Evolutionary conservation across 1,140 invertebrate genomes (phyloP), one percentile per base, ranked within the genome.

Genomic region (Oscheius sp.): DNA sequence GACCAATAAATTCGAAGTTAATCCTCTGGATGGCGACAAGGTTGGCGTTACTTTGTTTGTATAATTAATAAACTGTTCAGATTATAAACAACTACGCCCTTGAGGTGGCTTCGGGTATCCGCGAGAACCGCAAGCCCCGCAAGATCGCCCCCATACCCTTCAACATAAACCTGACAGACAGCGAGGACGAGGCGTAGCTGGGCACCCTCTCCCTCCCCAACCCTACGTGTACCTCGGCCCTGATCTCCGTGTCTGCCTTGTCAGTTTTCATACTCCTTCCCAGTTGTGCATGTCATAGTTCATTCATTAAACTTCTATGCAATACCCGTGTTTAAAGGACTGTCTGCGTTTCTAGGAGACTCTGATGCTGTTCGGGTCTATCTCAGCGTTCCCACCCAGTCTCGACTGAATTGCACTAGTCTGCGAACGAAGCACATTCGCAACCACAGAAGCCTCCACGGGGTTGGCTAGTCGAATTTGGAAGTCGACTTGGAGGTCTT

Each of bases 101-200:
- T 4, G 61, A 63, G 26, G 61, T 63, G 7, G 61, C 61, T 7
- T 63, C 61, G 7, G 29, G 15, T 10, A 32, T 63, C 4, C 32
- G 61, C 10, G 61, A 63, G 20, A 63, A 34, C 61, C 10, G 36
- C 7, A 63, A 63, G 31, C 32, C 32, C 7, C 61, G 61, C 15
- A 29, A 34, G 29, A 63, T 63, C 31, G 61, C 61, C 18, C 61
- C 61, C 7, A 63, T 63, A 15, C 61, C 61, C 10, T 63, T 63
- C 61, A 34, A 63, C 61, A 63, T 63, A 26, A 63, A 63, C 61
- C 29, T 13, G 15, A 26, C 35, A 18, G 61, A 63, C 31, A 32
- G 35, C 32, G 61, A 32, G 7, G 49, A 55, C 23, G 49, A 55
- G 15, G 49, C 15, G 28, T 55, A 55, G 49, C 15, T 20, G 49